Conservation (phyloP, 2,888 invertebrate species). For the Limnephilus lunatus region DNA sequence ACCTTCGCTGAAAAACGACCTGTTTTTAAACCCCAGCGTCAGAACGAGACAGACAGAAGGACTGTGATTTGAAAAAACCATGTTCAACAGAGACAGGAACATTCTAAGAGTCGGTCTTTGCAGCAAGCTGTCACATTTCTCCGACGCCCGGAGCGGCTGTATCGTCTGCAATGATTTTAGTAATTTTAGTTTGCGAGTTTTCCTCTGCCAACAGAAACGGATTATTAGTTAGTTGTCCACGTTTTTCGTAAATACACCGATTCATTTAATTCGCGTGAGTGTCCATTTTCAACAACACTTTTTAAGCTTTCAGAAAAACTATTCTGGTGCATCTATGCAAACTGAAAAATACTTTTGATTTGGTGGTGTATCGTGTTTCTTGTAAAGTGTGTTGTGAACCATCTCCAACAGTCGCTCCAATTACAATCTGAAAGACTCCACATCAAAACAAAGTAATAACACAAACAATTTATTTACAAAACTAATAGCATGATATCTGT, state of each 20-base stretch:
- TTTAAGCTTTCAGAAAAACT: neutral
- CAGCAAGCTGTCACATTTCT: conserved; percentile 54
- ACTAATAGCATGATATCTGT: neutral
- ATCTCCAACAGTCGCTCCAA: conserved; percentile 11
- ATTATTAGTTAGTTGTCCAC: neutral
- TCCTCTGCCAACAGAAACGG: neutral
- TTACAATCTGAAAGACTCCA: neutral
- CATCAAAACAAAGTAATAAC: neutral
- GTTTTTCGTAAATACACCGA: conserved; percentile 31
- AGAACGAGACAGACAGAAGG: conserved; percentile 50
- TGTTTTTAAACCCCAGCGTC: conserved; percentile 22
- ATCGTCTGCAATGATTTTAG: neutral
- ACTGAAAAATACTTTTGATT: neutral
- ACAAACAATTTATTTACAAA: neutral
- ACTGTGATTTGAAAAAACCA: conserved; percentile 12
- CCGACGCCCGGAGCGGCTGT: conserved; percentile 40
- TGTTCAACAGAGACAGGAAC: conserved; percentile 39
- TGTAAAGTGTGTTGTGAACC: conserved; percentile 13
- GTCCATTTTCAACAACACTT: neutral
- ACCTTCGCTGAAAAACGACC: conserved; percentile 9
- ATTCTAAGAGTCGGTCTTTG: conserved; percentile 47
- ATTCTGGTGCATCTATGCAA: neutral
- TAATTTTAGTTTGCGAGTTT: neutral
- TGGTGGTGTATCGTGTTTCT: conserved; percentile 20
- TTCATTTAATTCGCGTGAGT: neutral